Base-by-base conservation (phyloP, 2,888 invertebrate genomes). In the Euproctis similis region DNA sequence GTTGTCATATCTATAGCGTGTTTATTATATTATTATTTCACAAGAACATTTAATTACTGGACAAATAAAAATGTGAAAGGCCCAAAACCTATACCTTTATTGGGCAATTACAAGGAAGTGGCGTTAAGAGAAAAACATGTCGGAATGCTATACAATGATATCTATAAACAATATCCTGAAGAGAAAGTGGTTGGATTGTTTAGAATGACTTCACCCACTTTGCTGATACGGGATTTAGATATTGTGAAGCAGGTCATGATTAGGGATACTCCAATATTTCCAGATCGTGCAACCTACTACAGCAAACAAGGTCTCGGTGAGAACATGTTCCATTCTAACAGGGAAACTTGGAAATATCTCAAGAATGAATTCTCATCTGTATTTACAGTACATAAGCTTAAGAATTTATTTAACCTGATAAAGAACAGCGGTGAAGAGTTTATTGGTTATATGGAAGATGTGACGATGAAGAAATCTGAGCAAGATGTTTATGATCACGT, bases 111-210 rank as follows among this genome's bases (percentile, higher is more conserved):
- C 4, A 50, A 50, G n/a, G 47, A 58, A 6, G 51, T 51, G 2
- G 47, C 46, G 10, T 40, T 55, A 1, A 45, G 61, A 25, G 45
- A 30, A 14, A 54, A 58, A 14, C 49, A 53, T 11, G 21, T 50
- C n/a, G 56, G 53, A 3, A 27, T 49, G 7, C 22, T 53, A 2
- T 59, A 45, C 34, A 46, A 45, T 27, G 57, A 65, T 22, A 43
- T 69, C 8, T 74, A 73, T 42, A 39, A 59, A 7, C 41, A 57
- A n/a, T 74, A 48, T 37, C 58, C 63, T 0, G 39, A 67, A 2
- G 70, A 70, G 33, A 65, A 60, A 36, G 43, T 66, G 2, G 56
- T 74, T 3, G 74, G 74, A 3, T 28, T 70, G 2, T 69, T 51
- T 38, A 53, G 59, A 34, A 57, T 69, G 53, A 57, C 53, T 4